Conservation (phyloP, 2,113 vertebrate species). For the Zosterops borbonicus region DNA sequence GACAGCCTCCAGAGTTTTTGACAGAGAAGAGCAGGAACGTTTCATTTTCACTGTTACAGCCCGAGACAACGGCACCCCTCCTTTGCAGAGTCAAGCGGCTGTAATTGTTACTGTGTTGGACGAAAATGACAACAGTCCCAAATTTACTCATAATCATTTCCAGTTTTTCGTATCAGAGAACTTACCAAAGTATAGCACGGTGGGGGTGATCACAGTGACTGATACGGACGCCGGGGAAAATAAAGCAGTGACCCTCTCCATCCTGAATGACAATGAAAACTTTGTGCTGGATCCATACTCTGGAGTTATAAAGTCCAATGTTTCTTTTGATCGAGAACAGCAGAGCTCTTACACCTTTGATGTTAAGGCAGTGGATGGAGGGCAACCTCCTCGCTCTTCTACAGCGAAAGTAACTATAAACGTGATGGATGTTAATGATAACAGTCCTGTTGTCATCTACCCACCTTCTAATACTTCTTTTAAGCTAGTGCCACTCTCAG, state of each 20-base stretch:
- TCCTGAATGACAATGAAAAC: conserved; percentile 95
- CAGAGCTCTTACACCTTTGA: conserved; percentile 99
- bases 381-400: conserved; percentile 91
- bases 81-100: conserved; percentile 94
- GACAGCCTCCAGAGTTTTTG: conserved; percentile 95
- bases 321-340: conserved; percentile 96
- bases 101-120: conserved; percentile 97
- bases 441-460: conserved; percentile 92
- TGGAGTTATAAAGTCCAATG: conserved; percentile 97
- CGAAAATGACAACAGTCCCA: conserved; percentile 98
- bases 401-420: conserved; percentile 99
- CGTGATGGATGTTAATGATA: conserved; percentile 98
- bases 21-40: conserved; percentile 96
- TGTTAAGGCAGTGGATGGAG: conserved; percentile 92
- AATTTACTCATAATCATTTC: conserved; percentile 99
- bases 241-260: conserved; percentile 93
- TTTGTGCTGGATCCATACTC: conserved; percentile 95
- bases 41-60: conserved; percentile 97
- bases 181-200: conserved; percentile 96
- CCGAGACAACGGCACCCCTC: conserved; percentile 95
- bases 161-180: conserved; percentile 99
- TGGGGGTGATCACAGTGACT: conserved; percentile 97
- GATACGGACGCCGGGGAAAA: conserved; percentile 96
- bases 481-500: conserved; percentile 94
- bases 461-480: conserved; percentile 97